phyloP scores from a whole-genome alignment of 2,888 invertebrate genomes.

The Hipparchia sbordonii region DNA sequence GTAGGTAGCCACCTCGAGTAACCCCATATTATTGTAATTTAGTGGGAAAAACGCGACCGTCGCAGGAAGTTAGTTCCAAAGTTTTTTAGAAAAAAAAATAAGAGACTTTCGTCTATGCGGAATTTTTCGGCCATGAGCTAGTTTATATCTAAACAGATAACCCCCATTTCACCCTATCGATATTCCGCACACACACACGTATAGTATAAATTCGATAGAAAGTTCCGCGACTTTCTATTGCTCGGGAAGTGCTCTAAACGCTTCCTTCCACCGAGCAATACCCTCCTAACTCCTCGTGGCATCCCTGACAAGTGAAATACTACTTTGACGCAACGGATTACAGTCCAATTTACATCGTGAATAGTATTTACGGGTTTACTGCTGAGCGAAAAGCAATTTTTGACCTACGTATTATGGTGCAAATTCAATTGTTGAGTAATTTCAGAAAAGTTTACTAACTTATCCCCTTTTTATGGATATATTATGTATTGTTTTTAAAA shows the following conservation, averaged over 20 bases:
- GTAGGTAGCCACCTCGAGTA: too few relatives aligned
- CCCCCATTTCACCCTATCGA: conserved; percentile 2
- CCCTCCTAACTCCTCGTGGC: conserved; percentile 14
- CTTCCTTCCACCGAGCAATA: conserved; percentile 38
- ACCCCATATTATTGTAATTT: too few relatives aligned
- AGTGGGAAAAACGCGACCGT: too few relatives aligned
- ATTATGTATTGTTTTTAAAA: background rate
- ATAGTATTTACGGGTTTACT: background rate
- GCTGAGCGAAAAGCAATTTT: conserved; percentile 13
- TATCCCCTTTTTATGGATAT: background rate
- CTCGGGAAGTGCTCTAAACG: conserved; percentile 42
- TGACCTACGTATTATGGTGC: background rate
- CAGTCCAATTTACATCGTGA: conserved; percentile 14
- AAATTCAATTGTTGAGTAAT: background rate
- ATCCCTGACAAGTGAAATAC: conserved; percentile 21
- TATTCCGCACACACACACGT: conserved; percentile 18
- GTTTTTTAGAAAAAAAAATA: too few relatives aligned
- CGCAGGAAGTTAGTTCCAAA: too few relatives aligned
- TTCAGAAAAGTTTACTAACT: background rate
- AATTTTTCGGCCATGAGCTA: too few relatives aligned
- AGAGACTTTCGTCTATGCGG: too few relatives aligned
- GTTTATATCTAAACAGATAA: background rate
- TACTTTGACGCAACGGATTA: conserved; percentile 20
- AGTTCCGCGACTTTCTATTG: conserved; percentile 37
- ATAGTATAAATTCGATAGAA: conserved; percentile 28